These are phyloP conservation scores for Ahaetulla prasina DNA, from an alignment of 2,113 vertebrate genomes.

Conservation along the genomic window DNA sequence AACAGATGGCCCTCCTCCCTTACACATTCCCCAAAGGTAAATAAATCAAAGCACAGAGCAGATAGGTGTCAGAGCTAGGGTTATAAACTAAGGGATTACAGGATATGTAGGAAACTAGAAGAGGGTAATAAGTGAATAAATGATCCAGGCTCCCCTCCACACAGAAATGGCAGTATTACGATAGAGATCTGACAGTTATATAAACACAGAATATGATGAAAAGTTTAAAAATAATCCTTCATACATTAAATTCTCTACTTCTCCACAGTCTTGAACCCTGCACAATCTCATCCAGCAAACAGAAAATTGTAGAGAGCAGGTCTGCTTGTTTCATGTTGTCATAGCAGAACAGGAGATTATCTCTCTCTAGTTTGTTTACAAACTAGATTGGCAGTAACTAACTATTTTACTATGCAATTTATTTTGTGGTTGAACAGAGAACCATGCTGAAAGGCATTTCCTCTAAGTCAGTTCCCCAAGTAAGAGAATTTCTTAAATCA, in stretches of 20 bases:
- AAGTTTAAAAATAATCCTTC: not conserved
- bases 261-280: not conserved
- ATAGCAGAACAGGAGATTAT: not conserved
- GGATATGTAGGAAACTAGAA: too few relatives aligned
- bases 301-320: not conserved
- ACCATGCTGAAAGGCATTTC: not conserved
- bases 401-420: not conserved
- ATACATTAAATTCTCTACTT: not conserved
- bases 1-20: too few relatives aligned
- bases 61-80: too few relatives aligned
- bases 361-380: not conserved
- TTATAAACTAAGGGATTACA: too few relatives aligned
- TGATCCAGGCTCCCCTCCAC: too few relatives aligned
- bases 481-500: not conserved
- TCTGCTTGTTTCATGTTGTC: not conserved
- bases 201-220: not conserved
- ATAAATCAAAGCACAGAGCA: too few relatives aligned
- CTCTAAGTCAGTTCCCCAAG: not conserved
- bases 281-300: not conserved
- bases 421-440: not conserved
- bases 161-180: too few relatives aligned
- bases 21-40: too few relatives aligned
- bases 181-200: too few relatives aligned
- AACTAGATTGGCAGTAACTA: not conserved
- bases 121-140: too few relatives aligned